Evolutionary conservation across 2,797 vertebrate species (phyloP).

Genomic region (Oreochromis mossambicus): DNA sequence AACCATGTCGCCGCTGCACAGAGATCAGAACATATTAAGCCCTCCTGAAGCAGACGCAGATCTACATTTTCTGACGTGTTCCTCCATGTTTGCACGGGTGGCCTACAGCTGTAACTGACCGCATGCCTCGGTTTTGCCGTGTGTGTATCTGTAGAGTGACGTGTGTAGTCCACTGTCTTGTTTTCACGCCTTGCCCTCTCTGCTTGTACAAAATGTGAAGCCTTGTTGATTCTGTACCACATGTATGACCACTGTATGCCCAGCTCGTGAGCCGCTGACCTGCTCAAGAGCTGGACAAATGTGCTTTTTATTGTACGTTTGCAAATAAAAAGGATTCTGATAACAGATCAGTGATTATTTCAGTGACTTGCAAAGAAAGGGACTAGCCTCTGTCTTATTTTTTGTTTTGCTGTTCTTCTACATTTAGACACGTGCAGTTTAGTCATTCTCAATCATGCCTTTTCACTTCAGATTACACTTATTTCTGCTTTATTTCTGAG

Average conservation of each 20-base stretch:
- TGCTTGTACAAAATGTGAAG: slow-evolving; percentile 34
- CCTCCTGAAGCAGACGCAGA: background rate
- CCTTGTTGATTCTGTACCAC: slow-evolving; percentile 34
- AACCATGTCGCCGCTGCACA: background rate
- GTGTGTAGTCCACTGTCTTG: slow-evolving; percentile 25
- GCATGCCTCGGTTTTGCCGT: slow-evolving; percentile 35
- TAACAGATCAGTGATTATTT: slow-evolving; percentile 51
- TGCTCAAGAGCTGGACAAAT: slow-evolving; percentile 20
- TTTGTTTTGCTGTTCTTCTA: background rate
- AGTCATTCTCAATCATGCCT: background rate
- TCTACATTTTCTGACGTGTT: slow-evolving; percentile 1
- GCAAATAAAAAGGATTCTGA: slow-evolving; percentile 56
- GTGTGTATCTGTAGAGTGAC: slow-evolving; percentile 12
- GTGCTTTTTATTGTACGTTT: slow-evolving; percentile 29
- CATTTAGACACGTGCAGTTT: background rate
- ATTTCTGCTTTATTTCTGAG: background rate
- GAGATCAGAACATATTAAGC: slow-evolving; percentile 13
- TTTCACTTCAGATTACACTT: background rate
- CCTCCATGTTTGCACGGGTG: slow-evolving; percentile 8
- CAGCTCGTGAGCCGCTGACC: slow-evolving; percentile 5
- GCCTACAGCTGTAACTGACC: slow-evolving; percentile 23
- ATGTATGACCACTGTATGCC: slow-evolving; percentile 32
- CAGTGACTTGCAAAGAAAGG: slow-evolving; percentile 10
- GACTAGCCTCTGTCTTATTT: background rate
- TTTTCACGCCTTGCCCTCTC: slow-evolving; percentile 15